These are phyloP conservation scores for Eubucco bourcierii DNA, from an alignment of 2,113 vertebrate species.

Conservation along the genomic window DNA sequence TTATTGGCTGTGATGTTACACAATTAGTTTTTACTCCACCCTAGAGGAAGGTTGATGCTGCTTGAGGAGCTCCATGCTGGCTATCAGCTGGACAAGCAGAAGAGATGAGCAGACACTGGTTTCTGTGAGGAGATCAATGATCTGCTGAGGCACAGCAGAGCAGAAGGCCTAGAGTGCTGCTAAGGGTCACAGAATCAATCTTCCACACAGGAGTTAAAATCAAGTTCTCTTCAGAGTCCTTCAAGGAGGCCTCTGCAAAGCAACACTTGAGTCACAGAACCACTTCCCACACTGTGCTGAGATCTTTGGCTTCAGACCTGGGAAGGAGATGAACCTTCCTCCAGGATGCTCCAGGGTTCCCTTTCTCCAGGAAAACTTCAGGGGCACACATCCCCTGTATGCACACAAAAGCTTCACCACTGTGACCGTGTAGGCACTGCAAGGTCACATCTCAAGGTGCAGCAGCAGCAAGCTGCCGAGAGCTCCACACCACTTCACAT, in stretches of 20 bases:
- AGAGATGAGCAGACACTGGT: background rate
- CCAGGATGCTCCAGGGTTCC: background rate
- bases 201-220: background rate
- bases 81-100: background rate
- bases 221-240: background rate
- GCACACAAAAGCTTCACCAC: background rate
- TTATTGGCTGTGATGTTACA: background rate
- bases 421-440: background rate
- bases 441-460: background rate
- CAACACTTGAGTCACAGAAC: background rate
- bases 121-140: background rate
- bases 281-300: background rate
- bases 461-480: background rate
- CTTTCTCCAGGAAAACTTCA: background rate
- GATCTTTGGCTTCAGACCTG: background rate
- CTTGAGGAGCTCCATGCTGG: background rate
- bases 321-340: background rate
- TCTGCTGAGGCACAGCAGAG: background rate
- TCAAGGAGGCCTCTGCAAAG: background rate
- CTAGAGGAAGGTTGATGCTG: background rate
- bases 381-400: background rate
- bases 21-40: background rate
- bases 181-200: background rate
- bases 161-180: background rate
- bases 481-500: background rate